Percentiles rank a stretch among this genome's conserved stretches.
Conservation (phyloP, 2,888 invertebrate species). For the Eristalis pertinax region DNA sequence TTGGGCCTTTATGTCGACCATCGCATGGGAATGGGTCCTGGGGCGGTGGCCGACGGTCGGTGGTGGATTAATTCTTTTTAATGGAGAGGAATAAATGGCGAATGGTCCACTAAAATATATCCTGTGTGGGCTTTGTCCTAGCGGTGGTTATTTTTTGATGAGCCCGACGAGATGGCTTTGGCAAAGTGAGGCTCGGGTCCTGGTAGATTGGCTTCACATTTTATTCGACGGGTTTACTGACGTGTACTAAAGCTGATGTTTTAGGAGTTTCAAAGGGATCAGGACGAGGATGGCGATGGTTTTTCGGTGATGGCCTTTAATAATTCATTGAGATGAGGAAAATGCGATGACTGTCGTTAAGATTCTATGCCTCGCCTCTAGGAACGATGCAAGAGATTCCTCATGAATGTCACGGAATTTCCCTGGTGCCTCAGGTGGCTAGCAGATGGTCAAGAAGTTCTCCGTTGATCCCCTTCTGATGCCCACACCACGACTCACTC, state of each 20-base stretch:
- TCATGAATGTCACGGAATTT: no score
- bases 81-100: not conserved
- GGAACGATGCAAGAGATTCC: no score
- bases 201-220: not conserved
- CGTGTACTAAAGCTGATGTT: not conserved
- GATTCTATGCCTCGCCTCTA: no score
- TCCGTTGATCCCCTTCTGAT: not conserved
- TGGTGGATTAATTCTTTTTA: not conserved
- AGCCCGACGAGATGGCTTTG: not conserved
- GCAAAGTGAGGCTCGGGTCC: not conserved
- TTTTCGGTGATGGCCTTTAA: no score
- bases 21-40: not conserved
- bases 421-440: not conserved
- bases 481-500: no score
- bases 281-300: no score
- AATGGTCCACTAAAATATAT: not conserved
- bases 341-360: no score
- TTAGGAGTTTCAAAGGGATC: not conserved
- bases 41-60: not conserved
- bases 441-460: not conserved
- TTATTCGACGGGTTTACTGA: not conserved
- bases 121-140: not conserved
- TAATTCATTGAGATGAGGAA: no score
- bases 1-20: not conserved
- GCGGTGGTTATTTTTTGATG: not conserved